Evolutionary conservation across 2,888 invertebrate species (phyloP), one percentile per base, ranked within the genome.

Genomic region (Exephanes ischioxanthus): DNA sequence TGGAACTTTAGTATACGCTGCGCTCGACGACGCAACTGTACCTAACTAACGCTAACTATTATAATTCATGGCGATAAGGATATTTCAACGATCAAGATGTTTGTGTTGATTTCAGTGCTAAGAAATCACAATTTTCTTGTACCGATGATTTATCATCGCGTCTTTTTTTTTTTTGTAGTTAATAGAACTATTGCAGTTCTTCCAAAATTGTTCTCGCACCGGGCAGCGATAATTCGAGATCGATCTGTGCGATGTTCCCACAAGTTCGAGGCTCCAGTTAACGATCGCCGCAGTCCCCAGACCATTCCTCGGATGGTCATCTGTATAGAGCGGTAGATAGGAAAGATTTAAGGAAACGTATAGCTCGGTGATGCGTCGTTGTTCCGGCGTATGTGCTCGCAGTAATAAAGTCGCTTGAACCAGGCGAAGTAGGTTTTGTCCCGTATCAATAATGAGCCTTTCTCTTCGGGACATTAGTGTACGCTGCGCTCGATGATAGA

Each of bases 301-400:
- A 78, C 73, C 77, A 63, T 85, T 82, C 63, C 58, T 48, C 66
- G 66, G 14, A 58, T 45, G 26, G 61, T 48, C 58, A 37, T 58
- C 53, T 16, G 45, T 75, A 75, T 41, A 75, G 45, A 48, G 55
- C 53, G 41, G 67, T 37, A 51, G 71, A 76, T 61, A 67, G 72
- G 79, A 76, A 61, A 82, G 81, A 85, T 81, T 85, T 85, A 82
- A 76, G 82, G 72, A 85, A 83, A 75, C 75, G 61, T 75, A 78
- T 80, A 66, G 79, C 72, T 61, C 41, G 72, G 75, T 82, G 71
- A 71, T 80, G 53, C n/a, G 79, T 71, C 33, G 76, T 78, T 16
- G 63, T 19, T 55, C 79, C 58, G 88, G 89, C 88, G 26, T 26
- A 26, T 26, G 26, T 26, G 26, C 26, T 26, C 26, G 26, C 26